These are phyloP conservation scores for Pseudorectes ferrugineus DNA, from an alignment of 2,113 vertebrate genomes.

Conservation along the genomic window DNA sequence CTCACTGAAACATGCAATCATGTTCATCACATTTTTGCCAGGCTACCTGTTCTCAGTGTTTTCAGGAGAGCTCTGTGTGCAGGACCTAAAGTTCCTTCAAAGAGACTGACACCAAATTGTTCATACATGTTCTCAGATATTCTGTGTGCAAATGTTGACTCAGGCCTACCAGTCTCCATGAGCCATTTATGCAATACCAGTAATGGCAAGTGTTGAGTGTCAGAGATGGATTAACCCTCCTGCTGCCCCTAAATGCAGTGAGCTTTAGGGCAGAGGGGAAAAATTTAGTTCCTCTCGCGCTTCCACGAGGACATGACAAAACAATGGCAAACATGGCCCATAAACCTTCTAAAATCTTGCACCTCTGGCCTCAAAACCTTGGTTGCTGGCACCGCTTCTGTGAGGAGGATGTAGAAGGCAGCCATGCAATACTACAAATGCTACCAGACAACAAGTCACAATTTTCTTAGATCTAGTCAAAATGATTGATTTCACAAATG, in stretches of 20 bases:
- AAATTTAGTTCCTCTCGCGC: neutral
- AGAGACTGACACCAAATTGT: neutral
- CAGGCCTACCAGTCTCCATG: neutral
- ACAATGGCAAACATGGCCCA: neutral
- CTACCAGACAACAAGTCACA: neutral
- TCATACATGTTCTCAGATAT: neutral
- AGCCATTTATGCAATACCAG: neutral
- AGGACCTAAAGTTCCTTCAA: neutral
- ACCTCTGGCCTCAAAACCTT: neutral
- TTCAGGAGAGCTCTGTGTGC: neutral
- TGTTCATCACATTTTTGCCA: neutral
- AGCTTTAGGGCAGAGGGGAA: neutral
- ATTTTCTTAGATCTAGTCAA: neutral
- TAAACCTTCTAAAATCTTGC: neutral
- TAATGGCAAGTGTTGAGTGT: neutral
- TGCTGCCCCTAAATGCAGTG: neutral
- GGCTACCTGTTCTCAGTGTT: neutral
- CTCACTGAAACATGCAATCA: neutral
- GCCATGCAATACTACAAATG: accelerated
- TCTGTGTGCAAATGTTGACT: neutral
- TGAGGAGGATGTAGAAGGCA: neutral
- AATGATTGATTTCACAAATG: accelerated
- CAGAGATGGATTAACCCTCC: neutral
- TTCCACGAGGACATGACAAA: neutral
- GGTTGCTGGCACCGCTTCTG: neutral